Conservation (phyloP, 1,140 invertebrate genomes). For the Drosophila nikananu region DNA sequence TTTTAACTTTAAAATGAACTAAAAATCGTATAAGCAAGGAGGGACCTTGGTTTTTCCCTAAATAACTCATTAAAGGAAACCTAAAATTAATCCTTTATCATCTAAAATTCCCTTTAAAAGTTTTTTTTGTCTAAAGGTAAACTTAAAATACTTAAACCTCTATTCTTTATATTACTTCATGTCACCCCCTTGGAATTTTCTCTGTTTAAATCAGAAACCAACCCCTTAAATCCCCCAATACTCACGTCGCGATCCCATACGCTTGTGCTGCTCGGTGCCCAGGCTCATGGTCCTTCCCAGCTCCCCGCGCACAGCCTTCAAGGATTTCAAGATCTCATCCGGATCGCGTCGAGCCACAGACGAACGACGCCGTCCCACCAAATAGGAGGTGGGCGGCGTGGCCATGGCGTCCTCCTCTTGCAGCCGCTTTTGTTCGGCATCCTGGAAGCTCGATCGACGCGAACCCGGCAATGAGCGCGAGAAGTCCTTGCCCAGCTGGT, state of each 20-base stretch:
- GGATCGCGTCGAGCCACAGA: constrained; percentile 92
- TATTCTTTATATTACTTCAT: not conserved
- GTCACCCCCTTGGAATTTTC: not conserved
- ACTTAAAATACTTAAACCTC: too few relatives aligned
- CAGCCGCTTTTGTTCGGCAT: constrained; percentile 86
- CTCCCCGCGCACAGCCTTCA: constrained; percentile 92
- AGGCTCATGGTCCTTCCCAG: constrained; percentile 92
- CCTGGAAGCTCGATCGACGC: constrained; percentile 92
- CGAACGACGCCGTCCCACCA: constrained; percentile 90
- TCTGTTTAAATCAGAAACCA: too few relatives aligned
- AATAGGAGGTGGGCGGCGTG: constrained; percentile 87
- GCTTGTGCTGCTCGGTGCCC: constrained; percentile 86
- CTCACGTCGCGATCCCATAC: constrained; percentile 88
- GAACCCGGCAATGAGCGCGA: constrained; percentile 93
- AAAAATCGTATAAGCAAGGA: not conserved
- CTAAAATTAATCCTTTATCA: too few relatives aligned
- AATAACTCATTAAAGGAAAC: not conserved
- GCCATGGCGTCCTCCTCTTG: constrained; percentile 86
- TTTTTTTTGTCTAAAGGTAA: not conserved
- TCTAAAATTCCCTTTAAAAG: too few relatives aligned
- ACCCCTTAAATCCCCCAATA: constrained; percentile 52
- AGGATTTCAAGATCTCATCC: constrained; percentile 91
- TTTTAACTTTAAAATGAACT: not conserved
- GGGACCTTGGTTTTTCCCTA: too few relatives aligned
- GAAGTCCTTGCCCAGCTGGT: constrained; percentile 93